Evolutionary conservation across 2,113 vertebrate genomes (phyloP), one percentile per base, ranked within the genome.

Genomic region (Hyperopisus bebe): DNA sequence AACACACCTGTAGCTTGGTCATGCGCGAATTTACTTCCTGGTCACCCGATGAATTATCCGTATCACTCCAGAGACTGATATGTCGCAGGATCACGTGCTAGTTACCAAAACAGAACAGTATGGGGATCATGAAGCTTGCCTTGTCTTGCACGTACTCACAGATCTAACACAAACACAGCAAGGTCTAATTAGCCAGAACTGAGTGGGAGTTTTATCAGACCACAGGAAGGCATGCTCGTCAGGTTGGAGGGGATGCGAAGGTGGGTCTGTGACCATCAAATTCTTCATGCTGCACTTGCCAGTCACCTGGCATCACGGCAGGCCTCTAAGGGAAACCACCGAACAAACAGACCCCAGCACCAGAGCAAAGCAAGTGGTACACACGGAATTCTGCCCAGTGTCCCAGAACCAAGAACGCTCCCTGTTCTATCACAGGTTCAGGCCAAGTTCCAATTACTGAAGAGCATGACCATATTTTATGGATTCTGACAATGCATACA

Each of bases 321-420:
- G 48, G n/a, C 48, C 85, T 53, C 85, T 86, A 86, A 35, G 85
- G 48, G 48, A 86, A 86, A 55, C 48, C 85, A 55, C 27, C 50
- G 15, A 55, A 31, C 50, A 86, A 86, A 39, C 48, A 86, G 48
- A 35, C 4, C 84, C 9, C 27, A 53, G 50, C 47, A 39, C 85
- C 85, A 51, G n/a, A n/a, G 47, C 85, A 51, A 21, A 46, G 82
- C 7, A 15, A 35, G 50, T 31, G 55, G 31, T 31, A 55, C n/a
- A 39, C n/a, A 35, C 4, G 50, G 50, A 27, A 27, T 53, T 19
- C 27, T 53, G 47, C 48, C 27, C n/a, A 27, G 31, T 15, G 2
- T 53, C 55, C 13, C 85, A 55, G 50, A 7, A 55, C 31, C 50
- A 70, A 5, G 27, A 31, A 70, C 10, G 1, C 1, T 70, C 27